Conservation (phyloP, 1,140 invertebrate species). For the Bombus waltoni region DNA sequence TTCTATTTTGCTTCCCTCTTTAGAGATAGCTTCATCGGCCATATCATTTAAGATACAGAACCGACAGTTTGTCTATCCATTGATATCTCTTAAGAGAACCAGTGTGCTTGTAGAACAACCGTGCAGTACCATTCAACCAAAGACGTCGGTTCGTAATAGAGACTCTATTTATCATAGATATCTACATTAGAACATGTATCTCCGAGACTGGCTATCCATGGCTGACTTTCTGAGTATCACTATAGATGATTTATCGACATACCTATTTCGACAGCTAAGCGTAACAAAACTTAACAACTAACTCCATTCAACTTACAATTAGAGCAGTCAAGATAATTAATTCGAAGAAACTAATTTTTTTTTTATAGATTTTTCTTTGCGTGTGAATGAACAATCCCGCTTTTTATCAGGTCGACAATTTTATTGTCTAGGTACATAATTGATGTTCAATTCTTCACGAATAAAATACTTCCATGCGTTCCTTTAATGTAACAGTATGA, state of each 20-base stretch:
- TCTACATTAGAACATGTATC: neutral
- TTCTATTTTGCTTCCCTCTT: constrained; percentile 3
- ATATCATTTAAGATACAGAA: neutral
- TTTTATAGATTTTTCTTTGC: too few relatives aligned
- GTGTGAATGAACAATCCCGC: too few relatives aligned
- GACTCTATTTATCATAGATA: neutral
- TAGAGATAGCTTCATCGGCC: constrained; percentile 7
- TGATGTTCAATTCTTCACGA: too few relatives aligned
- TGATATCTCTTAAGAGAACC: neutral
- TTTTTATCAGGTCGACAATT: too few relatives aligned
- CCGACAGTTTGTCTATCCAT: neutral
- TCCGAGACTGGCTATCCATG: neutral
- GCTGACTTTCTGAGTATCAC: neutral
- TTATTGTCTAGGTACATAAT: too few relatives aligned
- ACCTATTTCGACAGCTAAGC: neutral
- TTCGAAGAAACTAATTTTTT: neutral
- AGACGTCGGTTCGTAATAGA: neutral
- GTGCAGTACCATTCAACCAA: neutral
- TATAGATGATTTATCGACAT: neutral
- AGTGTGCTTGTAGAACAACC: neutral
- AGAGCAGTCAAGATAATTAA: neutral
- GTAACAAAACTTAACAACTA: neutral
- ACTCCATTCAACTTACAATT: neutral
- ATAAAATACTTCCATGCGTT: too few relatives aligned
- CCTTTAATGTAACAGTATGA: too few relatives aligned